phyloP scores from a whole-genome alignment of 2,888 invertebrate genomes.

The Andrena trimmerana region DNA sequence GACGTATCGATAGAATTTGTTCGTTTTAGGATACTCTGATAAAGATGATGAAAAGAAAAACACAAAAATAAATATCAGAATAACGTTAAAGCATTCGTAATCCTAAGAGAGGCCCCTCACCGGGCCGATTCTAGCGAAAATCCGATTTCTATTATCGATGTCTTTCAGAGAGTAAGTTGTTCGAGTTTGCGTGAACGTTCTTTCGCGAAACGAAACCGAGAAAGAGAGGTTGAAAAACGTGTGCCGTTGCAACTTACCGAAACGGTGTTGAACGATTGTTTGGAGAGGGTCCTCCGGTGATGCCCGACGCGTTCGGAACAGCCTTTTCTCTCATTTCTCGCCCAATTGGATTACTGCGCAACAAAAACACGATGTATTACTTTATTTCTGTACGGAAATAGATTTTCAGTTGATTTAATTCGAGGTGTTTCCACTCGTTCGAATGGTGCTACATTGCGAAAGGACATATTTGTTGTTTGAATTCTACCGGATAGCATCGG shows the following conservation, averaged over 20 bases:
- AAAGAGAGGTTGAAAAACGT: not conserved
- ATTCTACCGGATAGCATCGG: constrained; percentile 40
- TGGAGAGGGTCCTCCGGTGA: constrained; percentile 22
- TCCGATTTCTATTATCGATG: constrained; percentile 78
- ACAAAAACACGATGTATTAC: constrained; percentile 19
- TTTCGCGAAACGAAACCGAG: constrained; percentile 43
- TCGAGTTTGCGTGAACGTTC: constrained; percentile 56
- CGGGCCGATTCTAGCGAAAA: constrained; percentile 68
- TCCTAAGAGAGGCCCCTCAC: constrained; percentile 67
- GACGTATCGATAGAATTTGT: constrained; percentile 80
- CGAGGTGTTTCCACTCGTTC: constrained; percentile 21
- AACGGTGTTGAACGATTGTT: constrained; percentile 2
- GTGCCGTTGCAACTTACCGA: constrained; percentile 28
- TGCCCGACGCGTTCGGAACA: constrained; percentile 35
- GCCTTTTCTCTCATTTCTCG: constrained; percentile 14
- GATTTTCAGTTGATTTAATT: not conserved
- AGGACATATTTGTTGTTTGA: constrained; percentile 17
- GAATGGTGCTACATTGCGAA: constrained; percentile 49
- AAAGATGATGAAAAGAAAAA: constrained; percentile 68
- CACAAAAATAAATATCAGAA: constrained; percentile 67
- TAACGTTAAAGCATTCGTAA: constrained; percentile 75
- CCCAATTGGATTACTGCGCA: not conserved
- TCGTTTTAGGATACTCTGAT: constrained; percentile 82
- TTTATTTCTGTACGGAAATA: constrained; percentile 37
- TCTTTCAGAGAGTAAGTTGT: constrained; percentile 77